Evolutionary conservation across 2,797 vertebrate genomes (phyloP).

Genomic region (Sebastiscus albofasciatus): DNA sequence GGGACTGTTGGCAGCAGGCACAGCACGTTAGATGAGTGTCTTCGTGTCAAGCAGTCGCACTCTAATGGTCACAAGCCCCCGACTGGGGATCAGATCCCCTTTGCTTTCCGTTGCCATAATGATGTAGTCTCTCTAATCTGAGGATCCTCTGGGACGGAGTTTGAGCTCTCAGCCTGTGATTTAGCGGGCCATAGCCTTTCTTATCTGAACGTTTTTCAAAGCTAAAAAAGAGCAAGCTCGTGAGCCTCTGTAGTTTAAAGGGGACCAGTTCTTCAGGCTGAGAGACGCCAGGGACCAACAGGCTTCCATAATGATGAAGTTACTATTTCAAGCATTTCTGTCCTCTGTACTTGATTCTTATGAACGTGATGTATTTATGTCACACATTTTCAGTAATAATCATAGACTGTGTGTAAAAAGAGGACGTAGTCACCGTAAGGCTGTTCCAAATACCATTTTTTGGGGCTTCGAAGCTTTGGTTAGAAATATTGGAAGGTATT

Average conservation of each 20-base stretch:
- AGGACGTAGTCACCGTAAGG: no score
- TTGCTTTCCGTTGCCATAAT: conserved; percentile 65
- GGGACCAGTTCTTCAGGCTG: conserved; percentile 40
- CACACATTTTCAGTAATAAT: conserved; percentile 1
- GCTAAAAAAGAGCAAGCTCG: conserved; percentile 60
- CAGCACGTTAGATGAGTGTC: conserved; percentile 40
- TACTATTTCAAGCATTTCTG: conserved; percentile 49
- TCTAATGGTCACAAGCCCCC: conserved; percentile 61
- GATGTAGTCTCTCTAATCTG: conserved; percentile 70
- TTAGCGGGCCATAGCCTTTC: conserved; percentile 61
- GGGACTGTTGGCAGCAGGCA: conserved; percentile 52
- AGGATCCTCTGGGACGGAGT: conserved; percentile 60
- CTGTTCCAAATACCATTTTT: no score
- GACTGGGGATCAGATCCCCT: conserved; percentile 58
- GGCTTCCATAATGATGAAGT: conserved; percentile 56
- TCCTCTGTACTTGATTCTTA: conserved; percentile 17
- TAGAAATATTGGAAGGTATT: no score
- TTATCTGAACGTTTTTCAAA: conserved; percentile 75
- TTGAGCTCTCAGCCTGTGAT: conserved; percentile 69
- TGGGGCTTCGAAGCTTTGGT: no score
- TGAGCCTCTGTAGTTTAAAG: conserved; percentile 65
- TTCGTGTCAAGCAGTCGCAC: conserved; percentile 54
- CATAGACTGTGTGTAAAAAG: background rate
- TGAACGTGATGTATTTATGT: conserved; percentile 21
- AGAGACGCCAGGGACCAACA: conserved; percentile 45